phyloP scores from a whole-genome alignment of 2,113 vertebrate genomes.

The Ictalurus punctatus region DNA sequence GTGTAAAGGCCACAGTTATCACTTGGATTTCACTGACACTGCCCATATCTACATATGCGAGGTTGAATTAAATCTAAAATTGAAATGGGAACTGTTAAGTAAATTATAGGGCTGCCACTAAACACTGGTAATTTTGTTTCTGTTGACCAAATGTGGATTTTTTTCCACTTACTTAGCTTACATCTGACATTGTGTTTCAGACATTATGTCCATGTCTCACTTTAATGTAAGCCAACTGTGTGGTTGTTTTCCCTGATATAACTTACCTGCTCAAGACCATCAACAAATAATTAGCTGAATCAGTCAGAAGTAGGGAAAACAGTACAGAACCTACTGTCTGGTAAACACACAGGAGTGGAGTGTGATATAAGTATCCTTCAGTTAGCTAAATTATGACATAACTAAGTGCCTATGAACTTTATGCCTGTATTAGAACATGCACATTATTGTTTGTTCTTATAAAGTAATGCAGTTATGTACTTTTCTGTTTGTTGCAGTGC shows the following conservation, averaged over 20 bases:
- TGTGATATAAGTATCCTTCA: neutral
- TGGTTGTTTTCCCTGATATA: neutral
- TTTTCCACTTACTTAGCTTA: constrained; percentile 51
- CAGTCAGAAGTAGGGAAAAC: neutral
- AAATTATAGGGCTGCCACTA: constrained; percentile 70
- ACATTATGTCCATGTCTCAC: constrained; percentile 46
- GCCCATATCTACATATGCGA: constrained; percentile 62
- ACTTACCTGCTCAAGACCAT: neutral
- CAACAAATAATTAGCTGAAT: neutral
- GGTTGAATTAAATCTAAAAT: constrained; percentile 73
- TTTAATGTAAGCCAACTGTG: neutral
- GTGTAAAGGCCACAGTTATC: constrained; percentile 62
- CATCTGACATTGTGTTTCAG: constrained; percentile 43
- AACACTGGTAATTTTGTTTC: constrained; percentile 57
- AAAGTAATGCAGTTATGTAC: neutral
- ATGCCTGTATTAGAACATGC: neutral
- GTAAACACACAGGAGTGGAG: neutral
- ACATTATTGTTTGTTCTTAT: neutral
- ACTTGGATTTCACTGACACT: constrained; percentile 50
- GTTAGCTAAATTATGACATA: neutral
- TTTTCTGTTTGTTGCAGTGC: neutral
- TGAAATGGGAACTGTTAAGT: constrained; percentile 58
- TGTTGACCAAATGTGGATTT: constrained; percentile 57
- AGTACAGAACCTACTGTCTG: neutral
- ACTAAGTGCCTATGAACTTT: neutral